Percentiles rank a stretch among this genome's conserved stretches.
Conservation (phyloP, 2,113 vertebrate genomes). For the Tragelaphus buxtoni region DNA sequence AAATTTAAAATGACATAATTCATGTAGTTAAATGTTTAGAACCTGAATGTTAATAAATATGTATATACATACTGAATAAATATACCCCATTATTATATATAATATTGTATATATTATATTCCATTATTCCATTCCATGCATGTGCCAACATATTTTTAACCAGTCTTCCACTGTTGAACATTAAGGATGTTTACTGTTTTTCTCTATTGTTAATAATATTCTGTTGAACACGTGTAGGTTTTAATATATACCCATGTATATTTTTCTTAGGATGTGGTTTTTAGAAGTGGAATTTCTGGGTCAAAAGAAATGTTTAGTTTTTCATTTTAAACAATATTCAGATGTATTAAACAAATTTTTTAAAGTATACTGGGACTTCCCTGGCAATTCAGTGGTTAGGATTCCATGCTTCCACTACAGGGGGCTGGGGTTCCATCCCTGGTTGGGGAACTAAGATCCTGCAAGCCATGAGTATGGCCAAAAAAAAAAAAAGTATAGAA, state of each 20-base stretch:
- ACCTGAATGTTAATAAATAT: neutral
- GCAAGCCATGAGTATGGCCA: neutral
- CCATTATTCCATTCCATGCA: neutral
- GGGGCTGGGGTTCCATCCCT: neutral
- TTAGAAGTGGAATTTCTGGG: neutral
- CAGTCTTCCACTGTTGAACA: neutral
- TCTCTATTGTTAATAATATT: neutral
- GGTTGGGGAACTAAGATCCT: neutral
- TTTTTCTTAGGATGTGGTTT: neutral
- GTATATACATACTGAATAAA: neutral
- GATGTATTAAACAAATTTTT: slow-evolving; percentile 17
- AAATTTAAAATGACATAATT: neutral
- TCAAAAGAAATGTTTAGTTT: neutral
- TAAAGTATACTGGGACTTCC: neutral
- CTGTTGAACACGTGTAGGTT: neutral
- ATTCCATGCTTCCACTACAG: neutral
- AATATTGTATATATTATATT: neutral
- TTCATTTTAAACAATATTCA: slow-evolving; percentile 36
- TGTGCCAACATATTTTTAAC: neutral
- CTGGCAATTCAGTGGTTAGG: neutral
- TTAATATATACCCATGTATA: neutral
- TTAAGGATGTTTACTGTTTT: neutral
- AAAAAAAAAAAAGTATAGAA: neutral
- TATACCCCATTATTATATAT: neutral
- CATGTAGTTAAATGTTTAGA: neutral